Evolutionary conservation across 2,888 invertebrate species (phyloP).

Genomic region (Hirudinaria manillensis): DNA sequence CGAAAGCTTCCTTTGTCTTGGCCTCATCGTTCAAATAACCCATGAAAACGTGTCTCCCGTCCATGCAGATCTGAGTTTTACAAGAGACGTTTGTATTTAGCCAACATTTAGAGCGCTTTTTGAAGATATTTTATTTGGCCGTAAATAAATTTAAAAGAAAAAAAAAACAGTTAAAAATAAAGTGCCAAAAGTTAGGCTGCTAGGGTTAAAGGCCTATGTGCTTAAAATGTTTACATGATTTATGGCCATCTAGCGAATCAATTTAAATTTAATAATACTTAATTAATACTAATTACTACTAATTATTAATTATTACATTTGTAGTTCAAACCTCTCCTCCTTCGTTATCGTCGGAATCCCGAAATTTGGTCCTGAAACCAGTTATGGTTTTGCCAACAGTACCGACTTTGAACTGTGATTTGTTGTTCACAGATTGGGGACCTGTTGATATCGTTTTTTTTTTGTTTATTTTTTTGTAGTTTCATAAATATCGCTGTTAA

Average conservation of each 20-base stretch:
- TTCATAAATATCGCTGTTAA: too few species aligned
- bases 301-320: too few species aligned
- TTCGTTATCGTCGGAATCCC: neutral
- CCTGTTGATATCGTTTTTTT: neutral
- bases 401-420: neutral
- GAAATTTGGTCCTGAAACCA: neutral
- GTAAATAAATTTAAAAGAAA: too few species aligned
- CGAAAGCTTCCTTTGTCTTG: conserved; percentile 71
- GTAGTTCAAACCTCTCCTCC: neutral
- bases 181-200: neutral
- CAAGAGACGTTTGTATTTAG: neutral
- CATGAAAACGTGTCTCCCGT: conserved; percentile 83
- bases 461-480: too few species aligned
- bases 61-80: conserved; percentile 63
- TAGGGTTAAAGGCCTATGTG: neutral
- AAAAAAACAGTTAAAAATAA: too few species aligned
- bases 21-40: conserved; percentile 73
- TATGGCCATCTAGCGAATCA: too few species aligned
- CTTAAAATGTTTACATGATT: neutral
- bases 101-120: neutral
- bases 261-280: too few species aligned
- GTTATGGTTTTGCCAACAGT: neutral
- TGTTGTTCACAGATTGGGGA: neutral
- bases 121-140: too few species aligned
- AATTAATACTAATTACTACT: too few species aligned